Percentiles rank a stretch among this genome's conserved stretches.
Evolutionary conservation across 1,140 invertebrate genomes (phyloP).

Genomic region (Tigriopus japonicus): DNA sequence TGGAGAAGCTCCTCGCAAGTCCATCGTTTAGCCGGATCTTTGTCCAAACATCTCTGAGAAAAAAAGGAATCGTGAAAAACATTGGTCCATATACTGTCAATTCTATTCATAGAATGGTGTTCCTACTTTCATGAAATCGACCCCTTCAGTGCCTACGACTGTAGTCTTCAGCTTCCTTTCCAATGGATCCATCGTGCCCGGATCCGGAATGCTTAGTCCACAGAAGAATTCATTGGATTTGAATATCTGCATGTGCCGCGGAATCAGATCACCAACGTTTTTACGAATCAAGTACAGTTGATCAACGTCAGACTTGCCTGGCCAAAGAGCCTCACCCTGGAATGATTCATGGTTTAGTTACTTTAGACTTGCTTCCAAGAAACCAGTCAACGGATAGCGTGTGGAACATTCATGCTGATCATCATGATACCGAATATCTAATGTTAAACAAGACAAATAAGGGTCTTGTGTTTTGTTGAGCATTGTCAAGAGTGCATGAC

Average conservation of each 20-base stretch:
- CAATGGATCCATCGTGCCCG: slow-evolving; percentile 45
- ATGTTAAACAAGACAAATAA: too few species aligned
- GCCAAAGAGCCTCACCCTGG: slow-evolving; percentile 84
- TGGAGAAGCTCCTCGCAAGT: slow-evolving; percentile 67
- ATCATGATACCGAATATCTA: too few species aligned
- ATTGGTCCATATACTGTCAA: too few species aligned
- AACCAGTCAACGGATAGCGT: too few species aligned
- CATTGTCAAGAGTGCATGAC: too few species aligned
- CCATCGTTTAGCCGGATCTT: slow-evolving; percentile 75
- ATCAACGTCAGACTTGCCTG: slow-evolving; percentile 94
- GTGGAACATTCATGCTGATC: too few species aligned
- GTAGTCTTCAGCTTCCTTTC: slow-evolving; percentile 59
- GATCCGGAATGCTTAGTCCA: slow-evolving; percentile 73
- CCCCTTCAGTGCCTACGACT: slow-evolving; percentile 36
- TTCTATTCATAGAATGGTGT: slow-evolving; percentile 1
- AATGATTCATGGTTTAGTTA: background rate
- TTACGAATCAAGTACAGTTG: slow-evolving; percentile 87
- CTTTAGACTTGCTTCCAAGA: too few species aligned
- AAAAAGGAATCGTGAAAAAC: too few species aligned
- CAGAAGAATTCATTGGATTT: slow-evolving; percentile 86
- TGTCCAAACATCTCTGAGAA: slow-evolving; percentile 70
- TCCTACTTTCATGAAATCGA: slow-evolving; percentile 67
- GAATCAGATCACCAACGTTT: slow-evolving; percentile 60
- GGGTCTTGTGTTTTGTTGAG: too few species aligned
- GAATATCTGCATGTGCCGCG: slow-evolving; percentile 85